A percentile compares a stretch with the other conserved stretches of the same genome.
Evolutionary conservation across 2,797 vertebrate genomes (phyloP).

Genomic region (Anas bernieri): DNA sequence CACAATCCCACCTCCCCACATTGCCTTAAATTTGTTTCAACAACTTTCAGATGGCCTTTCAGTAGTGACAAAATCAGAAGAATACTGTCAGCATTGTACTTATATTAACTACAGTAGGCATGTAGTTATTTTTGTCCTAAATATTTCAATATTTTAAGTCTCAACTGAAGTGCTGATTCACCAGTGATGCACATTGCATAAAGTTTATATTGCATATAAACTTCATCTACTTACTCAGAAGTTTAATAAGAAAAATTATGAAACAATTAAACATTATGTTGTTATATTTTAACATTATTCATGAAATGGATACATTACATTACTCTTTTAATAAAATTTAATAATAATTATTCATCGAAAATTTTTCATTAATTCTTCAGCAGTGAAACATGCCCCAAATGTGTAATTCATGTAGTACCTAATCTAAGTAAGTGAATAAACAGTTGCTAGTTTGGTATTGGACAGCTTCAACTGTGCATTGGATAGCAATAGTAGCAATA

Average conservation of each 20-base stretch:
- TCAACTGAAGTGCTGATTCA: neutral
- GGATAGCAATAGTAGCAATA: fast-evolving
- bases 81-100: neutral
- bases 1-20: neutral
- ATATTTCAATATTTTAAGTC: neutral
- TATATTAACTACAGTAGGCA: neutral
- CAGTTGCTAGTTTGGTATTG: neutral
- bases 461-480: neutral
- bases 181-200: neutral
- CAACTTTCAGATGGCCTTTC: neutral
- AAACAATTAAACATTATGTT: neutral
- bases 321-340: neutral
- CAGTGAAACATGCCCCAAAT: neutral
- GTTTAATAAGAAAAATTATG: neutral
- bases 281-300: neutral
- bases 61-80: neutral
- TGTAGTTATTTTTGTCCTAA: neutral
- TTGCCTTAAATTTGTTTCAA: neutral
- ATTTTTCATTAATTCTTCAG: neutral
- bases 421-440: neutral
- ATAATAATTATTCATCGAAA: neutral
- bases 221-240: neutral
- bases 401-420: neutral
- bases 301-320: neutral
- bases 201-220: neutral